Evolutionary conservation across 2,113 vertebrate genomes (phyloP).

Genomic region (Burhinus oedicnemus): DNA sequence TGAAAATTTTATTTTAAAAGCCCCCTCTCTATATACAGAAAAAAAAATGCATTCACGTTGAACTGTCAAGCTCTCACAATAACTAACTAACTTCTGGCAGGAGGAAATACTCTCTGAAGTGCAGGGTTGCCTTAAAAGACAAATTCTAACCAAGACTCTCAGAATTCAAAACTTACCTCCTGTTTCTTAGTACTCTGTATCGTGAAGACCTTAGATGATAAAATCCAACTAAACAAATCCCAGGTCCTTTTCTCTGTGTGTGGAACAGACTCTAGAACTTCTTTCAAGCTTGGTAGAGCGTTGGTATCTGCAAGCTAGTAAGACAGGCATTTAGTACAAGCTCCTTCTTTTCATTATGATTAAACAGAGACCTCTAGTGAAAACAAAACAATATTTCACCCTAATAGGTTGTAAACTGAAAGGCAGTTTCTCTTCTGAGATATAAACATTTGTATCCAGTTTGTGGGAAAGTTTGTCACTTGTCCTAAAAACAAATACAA

Average conservation of each 20-base stretch:
- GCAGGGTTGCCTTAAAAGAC: not conserved
- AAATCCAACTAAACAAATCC: slow-evolving; percentile 91
- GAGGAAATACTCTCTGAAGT: not conserved
- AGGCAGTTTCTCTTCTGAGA: not conserved
- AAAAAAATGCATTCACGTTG: not conserved
- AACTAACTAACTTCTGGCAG: not conserved
- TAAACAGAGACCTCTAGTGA: slow-evolving; percentile 73
- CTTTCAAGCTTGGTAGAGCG: slow-evolving; percentile 84
- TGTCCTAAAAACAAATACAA: not conserved
- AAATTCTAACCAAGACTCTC: not conserved
- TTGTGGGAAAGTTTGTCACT: not conserved
- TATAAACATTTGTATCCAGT: not conserved
- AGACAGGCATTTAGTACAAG: not conserved
- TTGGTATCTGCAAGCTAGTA: slow-evolving; percentile 86
- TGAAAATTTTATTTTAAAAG: not conserved
- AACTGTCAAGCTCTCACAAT: not conserved
- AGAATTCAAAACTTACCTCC: slow-evolving; percentile 77
- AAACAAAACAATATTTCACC: not conserved
- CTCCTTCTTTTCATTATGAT: not conserved
- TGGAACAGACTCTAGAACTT: slow-evolving; percentile 80
- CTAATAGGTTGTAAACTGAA: not conserved
- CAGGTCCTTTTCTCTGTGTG: slow-evolving; percentile 78
- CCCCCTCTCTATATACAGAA: not conserved
- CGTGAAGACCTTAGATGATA: slow-evolving; percentile 89
- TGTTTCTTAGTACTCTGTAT: slow-evolving; percentile 88